Conservation (phyloP, 1,140 invertebrate species). For the Spodoptera litura region DNA sequence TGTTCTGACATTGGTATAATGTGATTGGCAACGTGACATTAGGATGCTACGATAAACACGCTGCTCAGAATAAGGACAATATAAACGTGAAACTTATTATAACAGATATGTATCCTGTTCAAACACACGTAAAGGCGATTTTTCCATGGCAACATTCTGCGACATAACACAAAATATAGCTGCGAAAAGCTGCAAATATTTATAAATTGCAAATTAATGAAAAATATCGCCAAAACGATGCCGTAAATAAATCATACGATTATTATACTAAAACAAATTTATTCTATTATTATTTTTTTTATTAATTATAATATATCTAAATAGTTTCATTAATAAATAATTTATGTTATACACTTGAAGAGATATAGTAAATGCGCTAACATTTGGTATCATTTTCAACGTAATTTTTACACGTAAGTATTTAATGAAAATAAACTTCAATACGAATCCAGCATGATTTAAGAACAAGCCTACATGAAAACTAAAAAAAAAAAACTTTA, state of each 20-base stretch:
- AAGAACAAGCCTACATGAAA: not conserved
- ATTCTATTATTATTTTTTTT: constrained; percentile 24
- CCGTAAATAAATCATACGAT: constrained; percentile 24
- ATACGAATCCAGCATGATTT: not conserved
- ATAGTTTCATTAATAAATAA: constrained; percentile 59
- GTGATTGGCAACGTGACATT: not conserved
- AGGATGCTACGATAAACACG: constrained; percentile 37
- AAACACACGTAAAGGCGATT: constrained; percentile 49
- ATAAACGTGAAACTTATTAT: constrained; percentile 73
- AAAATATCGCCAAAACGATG: constrained; percentile 44
- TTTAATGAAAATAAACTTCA: constrained; percentile 8
- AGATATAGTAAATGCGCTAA: constrained; percentile 71
- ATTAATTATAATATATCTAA: constrained; percentile 38
- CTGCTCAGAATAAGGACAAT: constrained; percentile 45
- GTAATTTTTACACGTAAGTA: not conserved
- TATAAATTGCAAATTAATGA: constrained; percentile 12
- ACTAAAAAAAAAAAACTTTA: not conserved
- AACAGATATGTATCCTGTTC: constrained; percentile 73
- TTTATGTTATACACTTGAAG: constrained; percentile 54
- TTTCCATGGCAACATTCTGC: constrained; percentile 13
- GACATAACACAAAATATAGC: constrained; percentile 26
- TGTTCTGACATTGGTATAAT: not conserved
- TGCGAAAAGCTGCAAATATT: constrained; percentile 17
- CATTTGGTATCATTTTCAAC: constrained; percentile 67
- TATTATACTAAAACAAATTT: constrained; percentile 40